phyloP scores from a whole-genome alignment of 2,888 invertebrate genomes.

The Bursaphelenchus okinawaensis region DNA sequence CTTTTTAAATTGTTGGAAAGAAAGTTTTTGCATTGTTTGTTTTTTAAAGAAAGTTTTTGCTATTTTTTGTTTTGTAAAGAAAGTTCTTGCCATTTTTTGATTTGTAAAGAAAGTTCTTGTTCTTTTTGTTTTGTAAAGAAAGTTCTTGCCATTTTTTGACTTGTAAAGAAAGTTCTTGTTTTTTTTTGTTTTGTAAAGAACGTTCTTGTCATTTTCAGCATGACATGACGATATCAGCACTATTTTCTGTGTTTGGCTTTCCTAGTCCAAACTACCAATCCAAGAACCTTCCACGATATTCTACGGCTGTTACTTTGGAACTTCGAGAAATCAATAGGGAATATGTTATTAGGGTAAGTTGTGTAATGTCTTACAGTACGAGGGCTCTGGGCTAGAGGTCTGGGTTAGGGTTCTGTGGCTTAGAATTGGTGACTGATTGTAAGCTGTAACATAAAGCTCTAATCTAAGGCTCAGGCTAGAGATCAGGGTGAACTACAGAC shows the following conservation, averaged over 20 bases:
- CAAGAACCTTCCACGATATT: not conserved
- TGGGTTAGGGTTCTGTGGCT: too few relatives aligned
- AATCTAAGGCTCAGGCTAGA: too few relatives aligned
- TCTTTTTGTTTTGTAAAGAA: not conserved
- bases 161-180: not conserved
- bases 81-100: not conserved
- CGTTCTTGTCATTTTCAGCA: slow-evolving; percentile 1
- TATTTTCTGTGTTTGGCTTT: slow-evolving; percentile 2
- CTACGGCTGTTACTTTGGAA: not conserved
- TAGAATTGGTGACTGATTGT: too few relatives aligned
- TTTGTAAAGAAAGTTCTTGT: not conserved
- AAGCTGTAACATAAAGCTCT: too few relatives aligned
- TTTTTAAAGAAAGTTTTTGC: not conserved
- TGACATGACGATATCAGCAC: slow-evolving; percentile 3
- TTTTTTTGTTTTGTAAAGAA: not conserved
- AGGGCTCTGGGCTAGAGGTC: too few relatives aligned
- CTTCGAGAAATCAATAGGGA: not conserved
- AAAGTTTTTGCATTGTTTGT: not conserved
- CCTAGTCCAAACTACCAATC: not conserved
- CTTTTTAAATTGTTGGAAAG: not conserved
- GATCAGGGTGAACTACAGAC: too few relatives aligned
- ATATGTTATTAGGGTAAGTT: not conserved
- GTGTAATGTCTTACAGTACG: too few relatives aligned
- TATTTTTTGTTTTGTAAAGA: not conserved
- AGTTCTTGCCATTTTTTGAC: not conserved